Percentiles rank a stretch among this genome's conserved stretches.
Evolutionary conservation across 2,888 invertebrate species (phyloP).

Genomic region (Sericinus montela): DNA sequence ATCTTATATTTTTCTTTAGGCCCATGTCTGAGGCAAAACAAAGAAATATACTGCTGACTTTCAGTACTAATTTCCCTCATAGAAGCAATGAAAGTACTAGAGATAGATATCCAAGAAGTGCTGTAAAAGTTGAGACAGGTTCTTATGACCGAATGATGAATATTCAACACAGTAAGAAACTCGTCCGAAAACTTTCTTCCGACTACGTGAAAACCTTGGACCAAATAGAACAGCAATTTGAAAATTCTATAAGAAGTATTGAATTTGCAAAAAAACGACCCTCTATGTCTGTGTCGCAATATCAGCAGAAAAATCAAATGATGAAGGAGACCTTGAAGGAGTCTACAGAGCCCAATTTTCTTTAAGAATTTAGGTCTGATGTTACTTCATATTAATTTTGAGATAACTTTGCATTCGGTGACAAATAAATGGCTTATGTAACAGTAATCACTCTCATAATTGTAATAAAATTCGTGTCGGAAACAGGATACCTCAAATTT

Average conservation of each 20-base stretch:
- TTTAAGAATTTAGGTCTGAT: neutral
- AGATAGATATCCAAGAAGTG: slow-evolving; percentile 33
- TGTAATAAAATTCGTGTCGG: too few species aligned
- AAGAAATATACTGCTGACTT: slow-evolving; percentile 40
- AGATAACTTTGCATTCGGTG: too few species aligned
- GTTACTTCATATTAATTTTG: too few species aligned
- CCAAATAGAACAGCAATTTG: slow-evolving; percentile 36
- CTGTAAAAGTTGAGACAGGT: slow-evolving; percentile 27
- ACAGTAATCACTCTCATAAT: too few species aligned
- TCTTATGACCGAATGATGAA: slow-evolving; percentile 43
- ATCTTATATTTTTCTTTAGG: slow-evolving; percentile 19
- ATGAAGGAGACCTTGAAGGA: slow-evolving; percentile 30
- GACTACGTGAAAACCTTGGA: slow-evolving; percentile 60
- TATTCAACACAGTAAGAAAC: slow-evolving; percentile 49
- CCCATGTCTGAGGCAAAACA: slow-evolving; percentile 29
- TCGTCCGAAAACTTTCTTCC: slow-evolving; percentile 54
- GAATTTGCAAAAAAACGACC: slow-evolving; percentile 56
- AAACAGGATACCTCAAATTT: too few species aligned
- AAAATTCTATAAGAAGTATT: slow-evolving; percentile 46
- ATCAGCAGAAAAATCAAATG: slow-evolving; percentile 46
- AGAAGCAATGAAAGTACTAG: slow-evolving; percentile 28
- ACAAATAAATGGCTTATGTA: too few species aligned
- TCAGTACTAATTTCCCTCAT: slow-evolving; percentile 31
- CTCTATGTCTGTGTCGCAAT: slow-evolving; percentile 45
- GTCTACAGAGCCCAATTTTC: neutral